Evolutionary conservation across 2,888 invertebrate genomes (phyloP).

Genomic region (Lepidocyrtinus sp.): DNA sequence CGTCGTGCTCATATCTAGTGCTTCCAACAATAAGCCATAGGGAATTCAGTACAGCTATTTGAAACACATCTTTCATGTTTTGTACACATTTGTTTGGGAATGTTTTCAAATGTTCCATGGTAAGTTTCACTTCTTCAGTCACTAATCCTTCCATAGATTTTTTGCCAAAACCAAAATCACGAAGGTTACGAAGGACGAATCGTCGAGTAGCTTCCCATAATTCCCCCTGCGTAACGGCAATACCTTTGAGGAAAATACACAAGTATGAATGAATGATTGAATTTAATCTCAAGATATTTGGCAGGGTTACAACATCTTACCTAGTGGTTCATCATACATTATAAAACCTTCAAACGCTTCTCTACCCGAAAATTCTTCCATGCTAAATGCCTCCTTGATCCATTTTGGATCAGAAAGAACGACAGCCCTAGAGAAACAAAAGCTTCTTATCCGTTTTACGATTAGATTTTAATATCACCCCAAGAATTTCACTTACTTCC

Average conservation of each 20-base stretch:
- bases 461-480: neutral
- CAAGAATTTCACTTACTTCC: conserved; percentile 28
- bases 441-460: no score
- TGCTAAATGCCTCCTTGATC: neutral
- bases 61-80: conserved; percentile 12
- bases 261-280: no score
- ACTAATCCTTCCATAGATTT: conserved; percentile 35
- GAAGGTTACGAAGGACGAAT: conserved; percentile 31
- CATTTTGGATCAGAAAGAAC: neutral
- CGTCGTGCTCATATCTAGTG: conserved; percentile 41
- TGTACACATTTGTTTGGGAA: neutral
- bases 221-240: conserved; percentile 31
- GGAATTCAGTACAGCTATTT: conserved; percentile 33
- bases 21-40: conserved; percentile 30
- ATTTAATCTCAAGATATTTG: neutral
- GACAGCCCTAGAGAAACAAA: neutral
- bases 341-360: conserved; percentile 36
- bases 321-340: conserved; percentile 42
- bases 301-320: conserved; percentile 1
- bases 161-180: conserved; percentile 45
- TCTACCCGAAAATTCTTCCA: conserved; percentile 19
- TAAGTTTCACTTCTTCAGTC: conserved; percentile 24
- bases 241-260: conserved; percentile 23
- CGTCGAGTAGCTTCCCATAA: conserved; percentile 37
- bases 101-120: conserved; percentile 9